Evolutionary conservation across 2,888 invertebrate species (phyloP).

Genomic region (Stenodera caucasica): DNA sequence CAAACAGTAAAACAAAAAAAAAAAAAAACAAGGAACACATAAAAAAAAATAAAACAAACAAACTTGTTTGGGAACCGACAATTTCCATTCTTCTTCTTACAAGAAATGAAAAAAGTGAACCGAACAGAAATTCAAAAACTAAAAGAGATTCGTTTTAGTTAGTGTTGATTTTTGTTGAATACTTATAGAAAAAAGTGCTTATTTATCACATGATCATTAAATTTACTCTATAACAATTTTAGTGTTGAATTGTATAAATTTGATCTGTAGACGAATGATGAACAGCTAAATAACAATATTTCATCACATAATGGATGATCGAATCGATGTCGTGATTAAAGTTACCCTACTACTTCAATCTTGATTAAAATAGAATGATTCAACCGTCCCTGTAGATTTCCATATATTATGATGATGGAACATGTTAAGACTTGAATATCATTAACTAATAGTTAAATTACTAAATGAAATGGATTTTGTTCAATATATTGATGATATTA

Average conservation of each 20-base stretch:
- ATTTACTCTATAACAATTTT: too few species aligned
- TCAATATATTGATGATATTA: too few species aligned
- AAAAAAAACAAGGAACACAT: too few species aligned
- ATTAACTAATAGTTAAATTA: neutral
- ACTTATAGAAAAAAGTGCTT: too few species aligned
- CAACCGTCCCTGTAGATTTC: neutral
- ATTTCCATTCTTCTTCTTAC: slow-evolving; percentile 11
- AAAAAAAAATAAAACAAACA: too few species aligned
- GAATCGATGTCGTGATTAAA: slow-evolving; percentile 2
- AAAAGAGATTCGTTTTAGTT: slow-evolving; percentile 20
- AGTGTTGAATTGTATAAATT: neutral
- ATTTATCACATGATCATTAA: too few species aligned
- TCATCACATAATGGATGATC: slow-evolving; percentile 3
- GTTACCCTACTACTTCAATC: neutral
- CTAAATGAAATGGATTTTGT: too few species aligned
- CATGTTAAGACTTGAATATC: neutral
- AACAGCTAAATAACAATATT: neutral
- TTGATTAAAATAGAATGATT: neutral
- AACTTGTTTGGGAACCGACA: slow-evolving; percentile 11
- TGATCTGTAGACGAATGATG: neutral
- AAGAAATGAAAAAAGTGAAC: too few species aligned
- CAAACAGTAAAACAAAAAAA: slow-evolving; percentile 18
- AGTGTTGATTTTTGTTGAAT: neutral
- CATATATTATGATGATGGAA: neutral
- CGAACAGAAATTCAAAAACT: slow-evolving; percentile 11